Percentiles rank a stretch among this genome's conserved stretches.
phyloP scores from a whole-genome alignment of 2,797 vertebrate species.

The Poecilia wingei region DNA sequence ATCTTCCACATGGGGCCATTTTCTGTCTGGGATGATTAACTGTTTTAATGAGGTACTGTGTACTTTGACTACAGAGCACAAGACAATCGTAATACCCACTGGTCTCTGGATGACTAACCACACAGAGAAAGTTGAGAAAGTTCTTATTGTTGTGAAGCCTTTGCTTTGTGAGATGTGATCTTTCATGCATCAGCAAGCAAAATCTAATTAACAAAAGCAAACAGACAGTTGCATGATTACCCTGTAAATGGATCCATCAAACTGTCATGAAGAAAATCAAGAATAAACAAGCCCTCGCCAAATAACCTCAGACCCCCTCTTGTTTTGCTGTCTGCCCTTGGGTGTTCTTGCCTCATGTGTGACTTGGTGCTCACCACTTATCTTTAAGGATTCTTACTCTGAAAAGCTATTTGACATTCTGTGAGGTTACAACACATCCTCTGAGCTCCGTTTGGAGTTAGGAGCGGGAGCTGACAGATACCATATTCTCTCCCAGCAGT shows the following conservation, averaged over 20 bases:
- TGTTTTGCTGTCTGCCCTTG: slow-evolving; percentile 33
- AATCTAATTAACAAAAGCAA: slow-evolving; percentile 42
- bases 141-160: slow-evolving; percentile 40
- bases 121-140: slow-evolving; percentile 44
- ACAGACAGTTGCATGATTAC: slow-evolving; percentile 18
- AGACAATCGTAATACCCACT: slow-evolving; percentile 25
- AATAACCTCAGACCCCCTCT: slow-evolving; percentile 6
- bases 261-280: slow-evolving; percentile 15
- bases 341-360: slow-evolving; percentile 21
- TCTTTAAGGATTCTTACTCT: slow-evolving; percentile 33
- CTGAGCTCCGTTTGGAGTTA: slow-evolving; percentile 51
- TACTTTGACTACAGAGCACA: slow-evolving; percentile 45
- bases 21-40: slow-evolving; percentile 35
- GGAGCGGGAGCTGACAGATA: slow-evolving; percentile 51
- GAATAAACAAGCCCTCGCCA: slow-evolving; percentile 30
- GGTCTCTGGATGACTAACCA: slow-evolving; percentile 22
- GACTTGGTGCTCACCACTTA: slow-evolving; percentile 28
- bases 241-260: slow-evolving; percentile 20
- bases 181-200: slow-evolving; percentile 18
- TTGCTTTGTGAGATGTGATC: slow-evolving; percentile 19
- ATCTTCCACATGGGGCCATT: slow-evolving; percentile 2
- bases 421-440: slow-evolving; percentile 61
- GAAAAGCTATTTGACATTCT: slow-evolving; percentile 66
- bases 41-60: slow-evolving; percentile 38
- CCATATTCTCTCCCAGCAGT: slow-evolving; percentile 65